Evolutionary conservation across 1,140 invertebrate species (phyloP), one percentile per base, ranked within the genome.

Genomic region (Mesaphorura yosii): DNA sequence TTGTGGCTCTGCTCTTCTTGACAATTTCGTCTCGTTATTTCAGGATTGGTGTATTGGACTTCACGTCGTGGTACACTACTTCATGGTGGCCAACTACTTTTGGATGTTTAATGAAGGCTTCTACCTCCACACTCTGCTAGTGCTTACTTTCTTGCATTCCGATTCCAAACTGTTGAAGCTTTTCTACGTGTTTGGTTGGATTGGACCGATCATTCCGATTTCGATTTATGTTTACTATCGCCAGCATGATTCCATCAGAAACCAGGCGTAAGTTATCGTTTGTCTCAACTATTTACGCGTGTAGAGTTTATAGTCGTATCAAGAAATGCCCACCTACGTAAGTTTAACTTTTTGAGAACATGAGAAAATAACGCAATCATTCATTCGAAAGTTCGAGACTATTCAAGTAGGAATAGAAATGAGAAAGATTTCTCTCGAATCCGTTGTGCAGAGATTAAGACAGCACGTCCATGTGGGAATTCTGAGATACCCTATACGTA

Each of bases 101-200:
- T 78, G 76, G 76, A 72, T 68, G 67, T 70, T 73, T 53, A 69
- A 68, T 50, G 71, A 73, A 59, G 75, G 76, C 3, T 68, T 78
- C 15, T 78, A 77, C 59, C 66, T 78, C 15, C 75, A 77, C 60
- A 75, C 76, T 0, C 57, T 77, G 3, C 65, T 78, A 0, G 74
- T 76, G 1, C 65, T 75, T 12, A 70, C 75, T 0, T 78, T 78
- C 58, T 68, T 73, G 20, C 48, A 12, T 27, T 67, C 70, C 17
- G 72, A 75, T 47, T 68, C 70, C 42, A 66, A 67, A 26, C 66
- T 78, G 1, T 58, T 77, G 25, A 68, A 69, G 34, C 68, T 69
- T 55, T 76, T 76, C 55, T 74, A 72, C 58, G 26, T 74, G 5
- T 68, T 77, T 23, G 76, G 76, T 28, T 78, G 76, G 76, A 67